Base-by-base conservation (phyloP, 2,888 invertebrate genomes). In the Anthophora plumipes region DNA sequence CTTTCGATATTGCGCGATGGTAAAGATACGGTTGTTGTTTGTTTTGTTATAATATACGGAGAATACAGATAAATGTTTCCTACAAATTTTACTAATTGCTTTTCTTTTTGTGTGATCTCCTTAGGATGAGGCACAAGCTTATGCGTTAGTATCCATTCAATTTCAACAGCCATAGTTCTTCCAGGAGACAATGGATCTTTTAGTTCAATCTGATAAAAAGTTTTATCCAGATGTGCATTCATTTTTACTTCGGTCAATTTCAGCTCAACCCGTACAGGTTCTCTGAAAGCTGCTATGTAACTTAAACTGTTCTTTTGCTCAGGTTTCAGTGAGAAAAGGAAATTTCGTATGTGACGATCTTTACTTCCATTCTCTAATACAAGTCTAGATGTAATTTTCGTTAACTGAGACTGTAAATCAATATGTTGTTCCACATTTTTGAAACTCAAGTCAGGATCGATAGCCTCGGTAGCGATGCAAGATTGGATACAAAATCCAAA, bases 81-180 rank as follows among this genome's bases (percentile, higher is more conserved):
- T 85, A 94, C 95, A 92, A 97, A 99, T 85, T 97, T 95, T 0
- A 99, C 98, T 83, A 98, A 94, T 91, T 99, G 99, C 90, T 98
- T 97, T 90, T 99, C 99, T 82, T 97, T 96, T 93, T 99, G 99
- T 0, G 96, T 95, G 80, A 99, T 98, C 87, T 96, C 95, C 12
- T 96, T 96, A 1, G 99, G 99, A 94, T 97, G 97, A 0, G 99
- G 98, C 43, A 94, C 92, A 41, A 99, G 94, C 20, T 96, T 95
- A 91, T 98, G 97, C 0, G 97, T 96, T 66, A 96, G 96, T 0
- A 97, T 95, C 11, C 96, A 94, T 91, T 98, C 98, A 0, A 98
- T 94, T 48, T 95, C 94, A 31, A 97, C 92, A 11, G 94, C 93
- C 4, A 95, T 93, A 0, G 95, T 94, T 50, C 96, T 94, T 4